Conservation (phyloP, 2,888 invertebrate genomes). For the Microplitis manilae region DNA sequence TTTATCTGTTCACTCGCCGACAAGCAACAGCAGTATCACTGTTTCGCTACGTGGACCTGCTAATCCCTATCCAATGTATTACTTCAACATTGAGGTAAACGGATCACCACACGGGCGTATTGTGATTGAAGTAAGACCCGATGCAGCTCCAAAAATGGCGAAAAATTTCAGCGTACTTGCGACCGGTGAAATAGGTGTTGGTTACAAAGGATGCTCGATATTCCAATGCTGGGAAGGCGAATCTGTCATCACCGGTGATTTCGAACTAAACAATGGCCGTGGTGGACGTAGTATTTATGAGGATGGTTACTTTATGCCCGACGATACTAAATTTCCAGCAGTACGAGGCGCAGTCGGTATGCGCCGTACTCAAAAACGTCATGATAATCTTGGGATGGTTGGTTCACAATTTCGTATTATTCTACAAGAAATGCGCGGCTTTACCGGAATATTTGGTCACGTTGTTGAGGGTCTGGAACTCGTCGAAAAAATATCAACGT, state of each 20-base stretch:
- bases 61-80: slow-evolving; percentile 81
- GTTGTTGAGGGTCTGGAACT: slow-evolving; percentile 86
- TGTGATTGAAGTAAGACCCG: slow-evolving; percentile 83
- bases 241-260: slow-evolving; percentile 86
- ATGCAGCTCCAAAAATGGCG: slow-evolving; percentile 86
- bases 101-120: slow-evolving; percentile 81
- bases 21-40: slow-evolving; percentile 66
- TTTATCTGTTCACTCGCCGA: slow-evolving; percentile 72
- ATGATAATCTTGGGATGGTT: slow-evolving; percentile 86
- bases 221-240: slow-evolving; percentile 89
- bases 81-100: slow-evolving; percentile 84
- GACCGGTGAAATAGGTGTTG: slow-evolving; percentile 82
- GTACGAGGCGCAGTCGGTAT: slow-evolving; percentile 86
- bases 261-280: slow-evolving; percentile 85
- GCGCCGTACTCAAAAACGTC: slow-evolving; percentile 85
- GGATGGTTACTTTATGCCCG: slow-evolving; percentile 85
- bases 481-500: slow-evolving; percentile 84
- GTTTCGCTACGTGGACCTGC: slow-evolving; percentile 73
- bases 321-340: slow-evolving; percentile 84
- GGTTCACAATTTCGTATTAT: slow-evolving; percentile 89
- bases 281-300: slow-evolving; percentile 85
- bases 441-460: slow-evolving; percentile 86
- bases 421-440: slow-evolving; percentile 86
- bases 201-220: slow-evolving; percentile 85
- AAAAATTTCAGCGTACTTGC: slow-evolving; percentile 83